A percentile compares a stretch with the other conserved stretches of the same genome.
These are phyloP conservation scores for Apamea epomidion DNA, from an alignment of 2,888 invertebrate species.

Conservation along the genomic window DNA sequence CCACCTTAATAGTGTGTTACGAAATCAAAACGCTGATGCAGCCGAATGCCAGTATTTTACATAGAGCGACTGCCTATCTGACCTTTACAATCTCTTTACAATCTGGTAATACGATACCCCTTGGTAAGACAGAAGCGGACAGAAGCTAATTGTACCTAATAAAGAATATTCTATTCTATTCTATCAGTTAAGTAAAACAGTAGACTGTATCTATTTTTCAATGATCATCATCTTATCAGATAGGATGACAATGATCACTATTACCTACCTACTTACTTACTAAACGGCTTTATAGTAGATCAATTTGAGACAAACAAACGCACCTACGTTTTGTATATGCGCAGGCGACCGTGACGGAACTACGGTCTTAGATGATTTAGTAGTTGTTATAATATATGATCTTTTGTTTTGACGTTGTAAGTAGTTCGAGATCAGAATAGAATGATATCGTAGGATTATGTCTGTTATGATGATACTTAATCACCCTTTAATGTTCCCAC, in stretches of 20 bases:
- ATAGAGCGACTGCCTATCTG: too few species aligned
- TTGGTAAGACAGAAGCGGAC: too few species aligned
- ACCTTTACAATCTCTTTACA: too few species aligned
- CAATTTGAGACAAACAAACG: constrained; percentile 45
- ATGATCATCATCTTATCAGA: background rate
- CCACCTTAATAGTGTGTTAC: too few species aligned
- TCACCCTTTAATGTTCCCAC: too few species aligned
- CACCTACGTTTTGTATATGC: constrained; percentile 58
- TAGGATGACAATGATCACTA: background rate
- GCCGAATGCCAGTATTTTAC: too few species aligned
- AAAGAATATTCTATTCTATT: background rate
- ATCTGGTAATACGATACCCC: too few species aligned
- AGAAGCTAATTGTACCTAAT: background rate
- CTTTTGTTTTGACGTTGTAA: constrained; percentile 38
- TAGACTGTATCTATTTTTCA: background rate
- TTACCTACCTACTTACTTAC: background rate
- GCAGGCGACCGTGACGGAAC: constrained; percentile 45
- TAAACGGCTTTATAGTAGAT: constrained; percentile 29
- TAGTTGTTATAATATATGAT: constrained; percentile 28
- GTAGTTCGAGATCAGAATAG: background rate
- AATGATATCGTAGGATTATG: background rate
- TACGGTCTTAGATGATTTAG: constrained; percentile 40
- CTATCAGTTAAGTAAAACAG: background rate
- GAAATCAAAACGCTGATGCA: too few species aligned
- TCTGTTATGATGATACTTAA: too few species aligned